Conservation (phyloP, 2,797 vertebrate species). For the Cynodonichthys magdalenae region DNA sequence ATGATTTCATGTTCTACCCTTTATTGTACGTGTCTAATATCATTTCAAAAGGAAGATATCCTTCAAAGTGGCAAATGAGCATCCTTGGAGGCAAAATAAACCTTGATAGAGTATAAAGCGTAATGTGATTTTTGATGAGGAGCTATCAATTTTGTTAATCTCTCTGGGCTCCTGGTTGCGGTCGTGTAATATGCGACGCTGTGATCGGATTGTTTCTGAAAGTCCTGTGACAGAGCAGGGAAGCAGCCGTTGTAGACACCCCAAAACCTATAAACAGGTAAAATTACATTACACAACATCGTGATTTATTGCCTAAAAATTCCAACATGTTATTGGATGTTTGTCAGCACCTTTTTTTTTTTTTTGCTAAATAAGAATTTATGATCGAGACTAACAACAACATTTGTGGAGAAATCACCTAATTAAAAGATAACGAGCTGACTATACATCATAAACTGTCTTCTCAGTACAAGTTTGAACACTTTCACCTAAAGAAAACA, state of each 20-base stretch:
- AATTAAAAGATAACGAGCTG: conserved; percentile 4
- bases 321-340: not conserved
- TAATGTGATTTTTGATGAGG: conserved; percentile 52
- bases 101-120: conserved; percentile 60
- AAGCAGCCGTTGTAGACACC: not conserved
- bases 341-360: not conserved
- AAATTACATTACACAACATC: not conserved
- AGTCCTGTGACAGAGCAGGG: conserved; percentile 14
- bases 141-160: conserved; percentile 58
- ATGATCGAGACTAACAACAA: not conserved
- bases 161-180: conserved; percentile 35
- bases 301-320: not conserved
- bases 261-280: not conserved
- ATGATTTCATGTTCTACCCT: conserved; percentile 49
- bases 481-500: not conserved
- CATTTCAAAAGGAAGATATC: conserved; percentile 42
- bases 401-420: conserved; percentile 1
- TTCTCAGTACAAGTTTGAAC: not conserved
- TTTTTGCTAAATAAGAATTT: not conserved
- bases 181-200: conserved; percentile 17
- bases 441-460: conserved; percentile 7
- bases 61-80: conserved; percentile 42
- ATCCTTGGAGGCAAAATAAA: conserved; percentile 62
- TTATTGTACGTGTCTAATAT: conserved; percentile 32
- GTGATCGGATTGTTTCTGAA: conserved; percentile 16